A percentile compares a stretch with the other conserved stretches of the same genome.
Conservation (phyloP, 30 jellyfish, hydroid and myxozoan species). For the Clytia hemisphaerica region DNA sequence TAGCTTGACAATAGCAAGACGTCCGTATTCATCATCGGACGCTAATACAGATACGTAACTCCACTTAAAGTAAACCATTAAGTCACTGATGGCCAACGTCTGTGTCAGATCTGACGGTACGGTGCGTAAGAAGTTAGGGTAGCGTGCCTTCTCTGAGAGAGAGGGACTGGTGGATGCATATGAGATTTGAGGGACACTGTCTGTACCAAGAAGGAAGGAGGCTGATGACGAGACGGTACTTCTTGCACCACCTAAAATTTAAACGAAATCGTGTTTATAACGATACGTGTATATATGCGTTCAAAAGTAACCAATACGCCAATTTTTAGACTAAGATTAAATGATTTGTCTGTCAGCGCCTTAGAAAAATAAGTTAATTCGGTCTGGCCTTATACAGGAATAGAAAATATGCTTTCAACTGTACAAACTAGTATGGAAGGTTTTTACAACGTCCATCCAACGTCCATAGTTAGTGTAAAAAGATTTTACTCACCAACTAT, state of each 20-base stretch:
- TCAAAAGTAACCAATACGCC: too few species aligned
- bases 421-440: too few species aligned
- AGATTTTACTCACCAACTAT: too few species aligned
- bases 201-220: conserved; percentile 54
- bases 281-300: too few species aligned
- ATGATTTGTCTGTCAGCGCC: too few species aligned
- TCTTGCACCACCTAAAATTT: conserved; percentile 57
- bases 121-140: conserved; percentile 57
- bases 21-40: conserved; percentile 81
- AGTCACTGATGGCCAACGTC: conserved; percentile 60
- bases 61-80: conserved; percentile 49
- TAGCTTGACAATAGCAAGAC: conserved; percentile 51
- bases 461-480: too few species aligned
- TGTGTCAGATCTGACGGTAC: conserved; percentile 73
- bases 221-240: conserved; percentile 52
- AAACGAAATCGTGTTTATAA: too few species aligned
- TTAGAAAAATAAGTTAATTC: too few species aligned
- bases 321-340: too few species aligned
- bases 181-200: conserved; percentile 67
- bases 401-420: too few species aligned
- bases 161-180: conserved; percentile 63
- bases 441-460: too few species aligned
- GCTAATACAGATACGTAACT: conserved; percentile 61
- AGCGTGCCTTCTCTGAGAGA: conserved; percentile 32
- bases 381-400: too few species aligned